Base-by-base conservation (phyloP, 1,140 invertebrate species). In the Bombus impatiens region DNA sequence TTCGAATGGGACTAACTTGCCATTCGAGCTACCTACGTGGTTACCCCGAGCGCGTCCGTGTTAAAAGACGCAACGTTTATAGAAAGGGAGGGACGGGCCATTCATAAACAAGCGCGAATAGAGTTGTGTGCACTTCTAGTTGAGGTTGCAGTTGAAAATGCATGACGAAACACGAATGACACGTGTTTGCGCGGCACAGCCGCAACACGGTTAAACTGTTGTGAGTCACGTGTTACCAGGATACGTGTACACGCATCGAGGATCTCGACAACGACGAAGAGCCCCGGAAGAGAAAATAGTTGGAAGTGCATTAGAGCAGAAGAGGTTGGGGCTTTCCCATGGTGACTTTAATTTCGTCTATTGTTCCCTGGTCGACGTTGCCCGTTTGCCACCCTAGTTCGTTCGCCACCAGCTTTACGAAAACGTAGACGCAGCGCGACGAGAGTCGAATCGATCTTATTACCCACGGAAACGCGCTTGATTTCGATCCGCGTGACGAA, bases 291-390 rank as follows among this genome's bases (percentile, higher is more conserved):
- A 77, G 87, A 89, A 89, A 91, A 89, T 86, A 82, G 87, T 81
- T 78, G 84, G 82, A 88, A 91, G 90, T 91, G 93, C 94, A 92
- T 89, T 92, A 88, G 92, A 94, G 92, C 91, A 92, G 94, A 95
- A 94, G 92, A 94, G 92, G 87, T 92, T 93, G 89, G 90, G 93
- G 91, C 22, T 94, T 95, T 94, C 94, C 94, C 94, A 95, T 94
- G 93, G 93, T 94, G 92, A 94, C 91, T 94, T 94, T 92, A 92
- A 94, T 94, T 94, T 93, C 87, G 79, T 71, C 87, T 91, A 93
- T 94, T 93, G 92, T 92, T 92, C 90, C 84, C 93, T 22, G 62
- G 89, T 84, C 87, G 86, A 82, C 78, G 84, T 92, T 90, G 91
- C 87, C 88, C 92, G 90, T 91, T 93, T 91, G 87, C 89, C 90